A percentile compares a stretch with the other conserved stretches of the same genome.
These are phyloP conservation scores for Halictus quadricinctus DNA, from an alignment of 2,888 invertebrate species.

Conservation along the genomic window DNA sequence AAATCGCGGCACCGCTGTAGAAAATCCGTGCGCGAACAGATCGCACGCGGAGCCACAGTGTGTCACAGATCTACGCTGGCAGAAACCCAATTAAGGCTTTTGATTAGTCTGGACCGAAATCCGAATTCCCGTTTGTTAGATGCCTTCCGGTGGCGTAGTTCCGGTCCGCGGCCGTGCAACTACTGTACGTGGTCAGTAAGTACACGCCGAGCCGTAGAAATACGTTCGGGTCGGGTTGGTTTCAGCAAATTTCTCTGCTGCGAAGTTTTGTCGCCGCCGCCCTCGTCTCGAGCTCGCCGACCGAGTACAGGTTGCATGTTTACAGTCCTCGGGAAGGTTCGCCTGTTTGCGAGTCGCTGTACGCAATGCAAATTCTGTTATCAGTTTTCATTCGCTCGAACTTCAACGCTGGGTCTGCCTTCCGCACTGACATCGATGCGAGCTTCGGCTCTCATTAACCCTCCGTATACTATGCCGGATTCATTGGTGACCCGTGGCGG, in stretches of 20 bases:
- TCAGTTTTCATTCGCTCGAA: not conserved
- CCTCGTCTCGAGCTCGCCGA: not conserved
- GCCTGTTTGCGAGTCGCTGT: not conserved
- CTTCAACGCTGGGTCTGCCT: not conserved
- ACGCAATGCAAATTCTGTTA: not conserved
- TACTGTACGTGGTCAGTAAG: conserved; percentile 58
- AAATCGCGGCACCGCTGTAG: conserved; percentile 31
- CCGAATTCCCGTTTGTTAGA: conserved; percentile 52
- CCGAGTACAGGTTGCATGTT: conserved; percentile 18
- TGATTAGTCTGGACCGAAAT: conserved; percentile 66
- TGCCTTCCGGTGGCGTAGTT: conserved; percentile 55
- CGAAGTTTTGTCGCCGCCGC: conserved; percentile 44
- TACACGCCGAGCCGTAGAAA: conserved; percentile 32
- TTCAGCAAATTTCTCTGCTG: conserved; percentile 52
- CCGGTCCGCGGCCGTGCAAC: conserved; percentile 45
- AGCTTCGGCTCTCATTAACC: not conserved
- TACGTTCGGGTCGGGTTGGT: conserved; percentile 35
- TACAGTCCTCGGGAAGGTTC: conserved; percentile 19
- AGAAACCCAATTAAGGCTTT: conserved; percentile 71
- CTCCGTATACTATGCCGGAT: too few species aligned
- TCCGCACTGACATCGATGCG: not conserved
- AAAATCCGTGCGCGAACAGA: conserved; percentile 50
- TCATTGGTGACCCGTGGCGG: too few species aligned
- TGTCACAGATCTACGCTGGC: conserved; percentile 54
- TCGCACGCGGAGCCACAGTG: conserved; percentile 31